Evolutionary conservation across 2,113 vertebrate genomes (phyloP).

Genomic region (Salminus brasiliensis): DNA sequence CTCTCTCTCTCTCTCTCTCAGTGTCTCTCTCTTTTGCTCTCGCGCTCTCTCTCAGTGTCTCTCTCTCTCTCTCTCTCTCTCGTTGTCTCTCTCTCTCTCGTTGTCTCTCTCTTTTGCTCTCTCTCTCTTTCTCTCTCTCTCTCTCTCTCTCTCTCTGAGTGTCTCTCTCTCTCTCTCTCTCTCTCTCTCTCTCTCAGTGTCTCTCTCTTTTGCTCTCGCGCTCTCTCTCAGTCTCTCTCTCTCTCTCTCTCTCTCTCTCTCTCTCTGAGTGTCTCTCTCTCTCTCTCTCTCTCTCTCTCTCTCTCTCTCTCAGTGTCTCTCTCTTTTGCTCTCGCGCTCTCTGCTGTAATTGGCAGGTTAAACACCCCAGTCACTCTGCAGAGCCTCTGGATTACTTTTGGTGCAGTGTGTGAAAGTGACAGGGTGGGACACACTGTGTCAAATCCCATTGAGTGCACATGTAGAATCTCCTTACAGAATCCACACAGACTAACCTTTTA

Average conservation of each 20-base stretch:
- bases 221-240: neutral
- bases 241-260: constrained; percentile 6
- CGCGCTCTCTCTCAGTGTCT: neutral
- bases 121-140: neutral
- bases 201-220: neutral
- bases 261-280: constrained; percentile 33
- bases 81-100: neutral
- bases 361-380: too few species aligned
- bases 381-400: too few species aligned
- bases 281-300: constrained; percentile 33
- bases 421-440: too few species aligned
- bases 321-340: neutral
- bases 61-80: neutral
- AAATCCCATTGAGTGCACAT: too few species aligned
- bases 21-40: neutral
- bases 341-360: too few species aligned
- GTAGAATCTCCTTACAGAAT: too few species aligned
- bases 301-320: neutral
- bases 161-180: neutral
- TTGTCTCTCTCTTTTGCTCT: neutral
- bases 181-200: neutral
- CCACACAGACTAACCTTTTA: too few species aligned
- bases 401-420: too few species aligned
- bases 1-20: neutral
- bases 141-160: neutral